Evolutionary conservation across 2,888 invertebrate species (phyloP).

Genomic region (Trisateles emortualis): DNA sequence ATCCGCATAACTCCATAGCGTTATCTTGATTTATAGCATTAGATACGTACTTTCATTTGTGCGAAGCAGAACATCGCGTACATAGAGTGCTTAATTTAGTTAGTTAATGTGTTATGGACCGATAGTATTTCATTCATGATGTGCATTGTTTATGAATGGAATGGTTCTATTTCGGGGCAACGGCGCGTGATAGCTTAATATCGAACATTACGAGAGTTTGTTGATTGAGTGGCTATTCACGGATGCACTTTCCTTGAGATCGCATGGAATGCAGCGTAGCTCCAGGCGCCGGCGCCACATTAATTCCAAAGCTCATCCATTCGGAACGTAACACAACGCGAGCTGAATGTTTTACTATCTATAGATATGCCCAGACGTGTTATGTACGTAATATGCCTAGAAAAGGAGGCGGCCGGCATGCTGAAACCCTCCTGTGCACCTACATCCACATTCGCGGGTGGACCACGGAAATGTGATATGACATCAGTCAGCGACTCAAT

Average conservation of each 20-base stretch:
- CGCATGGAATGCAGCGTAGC: slow-evolving; percentile 58
- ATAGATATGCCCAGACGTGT: not conserved
- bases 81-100: slow-evolving; percentile 68
- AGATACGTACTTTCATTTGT: slow-evolving; percentile 65
- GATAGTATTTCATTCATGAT: slow-evolving; percentile 74
- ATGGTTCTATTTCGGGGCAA: slow-evolving; percentile 72
- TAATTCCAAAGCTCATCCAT: slow-evolving; percentile 37
- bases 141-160: slow-evolving; percentile 78
- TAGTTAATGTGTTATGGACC: slow-evolving; percentile 63
- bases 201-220: slow-evolving; percentile 59
- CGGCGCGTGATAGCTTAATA: slow-evolving; percentile 72
- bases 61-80: slow-evolving; percentile 64
- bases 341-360: slow-evolving; percentile 7
- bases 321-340: slow-evolving; percentile 24
- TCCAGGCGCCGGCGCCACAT: slow-evolving; percentile 55
- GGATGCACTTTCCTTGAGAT: slow-evolving; percentile 69
- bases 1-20: slow-evolving; percentile 76
- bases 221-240: slow-evolving; percentile 67
- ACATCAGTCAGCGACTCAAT: too few relatives aligned
- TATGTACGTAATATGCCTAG: too few relatives aligned
- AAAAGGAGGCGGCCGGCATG: too few relatives aligned
- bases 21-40: slow-evolving; percentile 79
- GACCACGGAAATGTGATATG: too few relatives aligned
- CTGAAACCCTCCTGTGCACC: too few relatives aligned
- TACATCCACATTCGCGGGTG: too few relatives aligned